Percentiles rank a stretch among this genome's conserved stretches.
Evolutionary conservation across 2,888 invertebrate species (phyloP).

Genomic region (Limnephilus rhombicus): DNA sequence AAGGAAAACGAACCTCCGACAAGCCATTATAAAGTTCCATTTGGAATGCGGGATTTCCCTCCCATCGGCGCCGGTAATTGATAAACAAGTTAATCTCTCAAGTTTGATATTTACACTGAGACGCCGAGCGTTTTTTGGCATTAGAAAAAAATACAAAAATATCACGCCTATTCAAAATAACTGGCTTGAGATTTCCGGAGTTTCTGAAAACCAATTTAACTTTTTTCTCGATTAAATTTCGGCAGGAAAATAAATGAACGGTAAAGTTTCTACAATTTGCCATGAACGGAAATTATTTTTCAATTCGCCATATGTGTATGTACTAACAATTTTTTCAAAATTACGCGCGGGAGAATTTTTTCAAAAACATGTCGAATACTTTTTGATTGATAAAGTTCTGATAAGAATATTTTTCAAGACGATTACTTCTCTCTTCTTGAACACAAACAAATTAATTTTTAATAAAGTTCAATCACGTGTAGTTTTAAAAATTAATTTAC

Average conservation of each 20-base stretch:
- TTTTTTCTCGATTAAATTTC: neutral
- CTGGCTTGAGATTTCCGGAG: neutral
- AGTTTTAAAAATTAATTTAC: no score
- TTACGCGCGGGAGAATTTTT: neutral
- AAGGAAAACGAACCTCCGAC: constrained; percentile 25
- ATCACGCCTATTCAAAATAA: neutral
- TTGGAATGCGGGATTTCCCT: neutral
- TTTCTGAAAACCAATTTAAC: neutral
- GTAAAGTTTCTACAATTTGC: neutral
- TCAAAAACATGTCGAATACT: neutral
- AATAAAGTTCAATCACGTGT: no score
- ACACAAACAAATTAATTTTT: no score
- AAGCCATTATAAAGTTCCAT: constrained; percentile 36
- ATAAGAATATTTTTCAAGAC: neutral
- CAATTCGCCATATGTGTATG: neutral
- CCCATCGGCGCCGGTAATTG: neutral
- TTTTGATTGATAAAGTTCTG: neutral
- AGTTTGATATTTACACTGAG: constrained; percentile 6
- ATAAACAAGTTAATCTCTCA: constrained; percentile 19
- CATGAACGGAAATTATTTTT: neutral
- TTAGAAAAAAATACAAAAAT: neutral
- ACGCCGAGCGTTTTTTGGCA: neutral
- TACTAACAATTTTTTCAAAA: neutral
- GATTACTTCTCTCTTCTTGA: neutral
- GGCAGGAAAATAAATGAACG: neutral